phyloP scores from a whole-genome alignment of 2,888 invertebrate species.

The Tolmerus cingulatus region DNA sequence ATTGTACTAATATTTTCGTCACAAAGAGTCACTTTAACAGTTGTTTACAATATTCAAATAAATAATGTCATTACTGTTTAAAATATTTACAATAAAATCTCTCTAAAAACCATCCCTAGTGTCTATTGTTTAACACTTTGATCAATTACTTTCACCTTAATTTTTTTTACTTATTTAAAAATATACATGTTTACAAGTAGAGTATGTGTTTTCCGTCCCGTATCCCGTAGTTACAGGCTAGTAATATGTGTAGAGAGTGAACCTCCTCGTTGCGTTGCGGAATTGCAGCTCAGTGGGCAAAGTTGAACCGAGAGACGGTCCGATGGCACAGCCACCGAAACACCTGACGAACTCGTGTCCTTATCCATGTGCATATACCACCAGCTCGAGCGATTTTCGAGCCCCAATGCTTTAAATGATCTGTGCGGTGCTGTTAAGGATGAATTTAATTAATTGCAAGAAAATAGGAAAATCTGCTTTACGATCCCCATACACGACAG shows the following conservation, averaged over 20 bases:
- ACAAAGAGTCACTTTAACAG: conserved; percentile 7
- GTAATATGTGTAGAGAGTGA: neutral
- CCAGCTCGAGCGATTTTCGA: conserved; percentile 73
- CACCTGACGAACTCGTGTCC: conserved; percentile 58
- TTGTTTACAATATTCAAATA: conserved; percentile 13
- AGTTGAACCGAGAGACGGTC: conserved; percentile 54
- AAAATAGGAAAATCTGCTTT: neutral
- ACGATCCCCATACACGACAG: too few relatives aligned
- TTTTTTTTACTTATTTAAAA: conserved; percentile 12
- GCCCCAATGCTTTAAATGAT: conserved; percentile 78
- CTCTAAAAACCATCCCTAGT: neutral
- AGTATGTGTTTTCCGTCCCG: neutral
- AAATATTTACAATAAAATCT: conserved; percentile 32
- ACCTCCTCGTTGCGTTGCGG: neutral
- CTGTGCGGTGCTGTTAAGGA: conserved; percentile 68
- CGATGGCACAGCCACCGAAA: conserved; percentile 63
- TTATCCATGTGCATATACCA: conserved; percentile 74
- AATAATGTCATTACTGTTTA: conserved; percentile 11
- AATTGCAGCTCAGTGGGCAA: conserved; percentile 16
- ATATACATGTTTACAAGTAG: conserved; percentile 21
- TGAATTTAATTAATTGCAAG: conserved; percentile 45
- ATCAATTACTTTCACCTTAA: neutral
- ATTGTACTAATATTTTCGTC: conserved; percentile 26
- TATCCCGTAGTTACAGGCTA: neutral
- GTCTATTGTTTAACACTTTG: neutral